phyloP scores from a whole-genome alignment of 2,113 vertebrate genomes.

The Heliornis fulica region DNA sequence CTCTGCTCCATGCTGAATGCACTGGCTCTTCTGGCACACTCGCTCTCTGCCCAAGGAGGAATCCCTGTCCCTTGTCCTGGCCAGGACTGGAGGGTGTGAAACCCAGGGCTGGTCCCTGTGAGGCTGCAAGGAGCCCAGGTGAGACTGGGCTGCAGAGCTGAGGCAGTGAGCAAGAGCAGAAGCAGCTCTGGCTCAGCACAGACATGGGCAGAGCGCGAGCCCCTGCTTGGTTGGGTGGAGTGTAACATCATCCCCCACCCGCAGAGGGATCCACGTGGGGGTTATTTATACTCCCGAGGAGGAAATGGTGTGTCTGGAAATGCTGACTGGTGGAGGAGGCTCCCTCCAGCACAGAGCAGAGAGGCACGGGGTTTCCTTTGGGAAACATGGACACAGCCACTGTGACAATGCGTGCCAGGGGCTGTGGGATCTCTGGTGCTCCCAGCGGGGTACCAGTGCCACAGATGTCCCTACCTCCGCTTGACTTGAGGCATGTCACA shows the following conservation, averaged over 20 bases:
- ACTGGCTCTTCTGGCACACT: not conserved
- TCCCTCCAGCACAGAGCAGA: not conserved
- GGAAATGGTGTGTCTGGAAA: not conserved
- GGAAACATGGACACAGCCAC: not conserved
- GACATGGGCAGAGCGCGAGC: no score
- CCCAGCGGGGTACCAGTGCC: not conserved
- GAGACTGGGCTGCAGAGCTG: not conserved
- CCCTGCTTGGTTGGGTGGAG: accelerated
- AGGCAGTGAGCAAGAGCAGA: not conserved
- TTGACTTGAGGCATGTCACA: not conserved
- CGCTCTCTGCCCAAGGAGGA: not conserved
- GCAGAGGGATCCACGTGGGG: accelerated
- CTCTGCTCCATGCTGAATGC: accelerated
- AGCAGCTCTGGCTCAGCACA: not conserved
- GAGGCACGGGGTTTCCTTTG: not conserved
- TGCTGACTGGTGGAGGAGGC: not conserved
- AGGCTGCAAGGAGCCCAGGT: not conserved
- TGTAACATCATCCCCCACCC: not conserved
- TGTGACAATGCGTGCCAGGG: accelerated
- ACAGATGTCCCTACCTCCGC: not conserved
- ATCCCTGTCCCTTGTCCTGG: not conserved
- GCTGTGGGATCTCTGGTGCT: not conserved
- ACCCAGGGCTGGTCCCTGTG: not conserved
- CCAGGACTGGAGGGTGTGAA: not conserved
- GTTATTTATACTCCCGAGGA: not conserved